Base-by-base conservation (phyloP, 1,140 invertebrate genomes). In the Temnothorax nylanderi region DNA sequence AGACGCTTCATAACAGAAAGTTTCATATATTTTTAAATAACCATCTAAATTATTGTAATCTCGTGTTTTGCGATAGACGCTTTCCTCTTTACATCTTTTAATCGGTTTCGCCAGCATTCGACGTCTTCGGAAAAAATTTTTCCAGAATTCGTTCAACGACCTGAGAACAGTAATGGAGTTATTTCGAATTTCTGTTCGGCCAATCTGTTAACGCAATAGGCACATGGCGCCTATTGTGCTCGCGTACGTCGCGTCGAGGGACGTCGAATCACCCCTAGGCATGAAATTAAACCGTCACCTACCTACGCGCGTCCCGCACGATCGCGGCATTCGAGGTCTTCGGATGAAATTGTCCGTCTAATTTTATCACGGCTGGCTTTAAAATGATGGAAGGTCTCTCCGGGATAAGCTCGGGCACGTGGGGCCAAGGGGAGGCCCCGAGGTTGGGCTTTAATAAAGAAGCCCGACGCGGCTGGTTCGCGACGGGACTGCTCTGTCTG, bases 301-400 rank as follows among this genome's bases (percentile, higher is more conserved):
- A 85, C 80, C 77, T 69, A 77, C 51, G 64, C 76, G 34, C 76
- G 34, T 54, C 51, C 71, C 78, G 51, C 74, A 67, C 85, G 87
- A 87, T 89, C 89, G 84, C 21, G 75, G 71, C 88, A 60, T 84
- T 75, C 78, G 65, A 65, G 81, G 80, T 88, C 89, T 90, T 87
- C 87, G 84, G 93, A 94, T 92, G 91, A 94, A 94, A 94, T 94
- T 93, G 93, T 89, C 92, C 92, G 92, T 92, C 92, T 94, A 94
- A 94, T 94, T 94, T 92, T 84, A 90, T 91, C 90, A 92, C 91
- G 85, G 62, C 87, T 62, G 92, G 91, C 93, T 94, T 94, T 93
- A 94, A 94, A 94, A 93, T 93, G 94, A 94, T 93, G 92, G 91
- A 93, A 93, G 89, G 93, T 93, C 93, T 92, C 93, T 80, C 65